Evolutionary conservation across 2,113 vertebrate species (phyloP), one percentile per base, ranked within the genome.

Genomic region (Anarhynchus alexandrinus): DNA sequence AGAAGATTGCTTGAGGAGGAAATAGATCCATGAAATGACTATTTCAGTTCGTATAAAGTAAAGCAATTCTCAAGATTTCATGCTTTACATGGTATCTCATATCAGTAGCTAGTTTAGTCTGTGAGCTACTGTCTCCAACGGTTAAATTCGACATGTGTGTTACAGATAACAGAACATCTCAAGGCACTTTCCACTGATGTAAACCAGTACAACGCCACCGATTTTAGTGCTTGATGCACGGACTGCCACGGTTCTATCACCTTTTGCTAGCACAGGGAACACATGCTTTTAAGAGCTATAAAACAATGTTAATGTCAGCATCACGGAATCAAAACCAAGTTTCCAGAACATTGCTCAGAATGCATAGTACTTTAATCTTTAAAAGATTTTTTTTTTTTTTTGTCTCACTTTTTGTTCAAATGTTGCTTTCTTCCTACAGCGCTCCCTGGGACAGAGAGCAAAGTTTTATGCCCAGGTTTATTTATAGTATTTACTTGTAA

Each of bases 1-100:
- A 51, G 43, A 79, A 81, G 38, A 89, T 57, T 59, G 49, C 45
- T 74, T 69, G 42, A 78, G 51, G 25, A 86, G 84, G 81, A 93
- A 95, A 80, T 70, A 85, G 54, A 88, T 76, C 74, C 58, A 93
- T 83, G 42, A 93, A 92, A 92, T 34, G 13, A 88, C 65, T 85
- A 86, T 67, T 82, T 86, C n/a, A 45, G 42, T 84, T 88, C 62
- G 72, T 45, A 82, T 19, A 55, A 83, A 52, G 47, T 58, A 49
- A 74, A 89, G 32, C 40, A 88, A 54, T 59, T 42, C 65, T 77
- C 21, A 47, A 81, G 65, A 49, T 58, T 84, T 86, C 55, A 51
- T 9, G n/a, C 42, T 64, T 79, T 82, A 34, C 20, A 9, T 15
- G 12, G 21, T 79, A 38, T 4, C 73, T 73, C 58, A 2, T 72